Evolutionary conservation across 1,140 invertebrate species (phyloP), one percentile per base, ranked within the genome.

Genomic region (Eueides isabella): DNA sequence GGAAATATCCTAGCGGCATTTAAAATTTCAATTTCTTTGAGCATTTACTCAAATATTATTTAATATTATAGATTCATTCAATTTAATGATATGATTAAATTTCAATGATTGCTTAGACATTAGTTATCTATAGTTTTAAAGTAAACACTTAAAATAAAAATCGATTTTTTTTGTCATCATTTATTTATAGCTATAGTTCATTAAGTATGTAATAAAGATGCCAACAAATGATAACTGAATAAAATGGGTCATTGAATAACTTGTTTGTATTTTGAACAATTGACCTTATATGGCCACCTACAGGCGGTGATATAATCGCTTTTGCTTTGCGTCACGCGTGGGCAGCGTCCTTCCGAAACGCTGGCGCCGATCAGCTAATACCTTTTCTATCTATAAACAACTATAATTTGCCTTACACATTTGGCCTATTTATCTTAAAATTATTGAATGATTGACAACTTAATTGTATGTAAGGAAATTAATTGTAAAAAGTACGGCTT

Each of bases 241-340:
- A 68, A 79, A 82, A 79, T 84, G 76, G 82, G 82, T 85, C 79
- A 80, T 79, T 70, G 75, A 72, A 72, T 83, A 80, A 81, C 76
- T 78, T 79, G 82, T 82, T 81, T 82, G 77, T 82, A 77, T 85
- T 85, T 84, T 76, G 74, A 82, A 87, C 89, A 88, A 92, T 92
- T 91, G 89, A 90, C 90, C 89, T 92, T 91, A 91, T 91, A 92
- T 85, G 89, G 90, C 88, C 88, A 91, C 90, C 90, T 92, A 92
- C 90, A 88, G 82, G 78, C 83, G 88, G 87, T 91, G 89, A 91
- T 91, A 92, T 91, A 92, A 91, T 87, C 86, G 81, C 48, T 75
- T 74, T 83, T 84, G 83, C 83, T 73, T 88, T 84, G 83, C 83
- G 84, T 84, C 81, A 78, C 77, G 69, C 84, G 90, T 91, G 83